Conservation (phyloP, 2,797 vertebrate genomes). For the Coccyzus lansbergi region DNA sequence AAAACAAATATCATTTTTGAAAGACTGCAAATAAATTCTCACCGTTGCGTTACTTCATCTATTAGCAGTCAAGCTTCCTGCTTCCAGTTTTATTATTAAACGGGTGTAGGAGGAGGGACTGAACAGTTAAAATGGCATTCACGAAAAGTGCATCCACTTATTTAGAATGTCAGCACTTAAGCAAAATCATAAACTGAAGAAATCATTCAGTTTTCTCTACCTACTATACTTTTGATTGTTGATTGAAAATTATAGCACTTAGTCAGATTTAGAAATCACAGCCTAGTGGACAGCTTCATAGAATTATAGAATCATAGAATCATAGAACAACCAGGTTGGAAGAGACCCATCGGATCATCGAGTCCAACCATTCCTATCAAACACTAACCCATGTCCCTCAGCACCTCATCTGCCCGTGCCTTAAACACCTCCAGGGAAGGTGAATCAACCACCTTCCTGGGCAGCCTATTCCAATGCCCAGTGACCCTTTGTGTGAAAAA, state of each 20-base stretch:
- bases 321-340: too few relatives aligned
- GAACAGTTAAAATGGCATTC: slow-evolving; percentile 20
- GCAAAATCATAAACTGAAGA: neutral
- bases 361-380: too few relatives aligned
- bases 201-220: neutral
- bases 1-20: slow-evolving; percentile 31
- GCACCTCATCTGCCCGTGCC: too few relatives aligned
- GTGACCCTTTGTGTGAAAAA: too few relatives aligned
- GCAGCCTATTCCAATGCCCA: too few relatives aligned
- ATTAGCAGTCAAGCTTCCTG: neutral
- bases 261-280: neutral
- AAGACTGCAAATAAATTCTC: slow-evolving; percentile 26
- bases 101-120: slow-evolving; percentile 11
- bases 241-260: neutral
- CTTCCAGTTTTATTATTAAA: slow-evolving; percentile 20
- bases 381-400: too few relatives aligned
- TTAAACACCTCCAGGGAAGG: too few relatives aligned
- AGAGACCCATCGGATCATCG: too few relatives aligned
- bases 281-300: neutral
- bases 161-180: slow-evolving; percentile 33
- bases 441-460: too few relatives aligned
- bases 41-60: neutral
- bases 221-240: neutral
- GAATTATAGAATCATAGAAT: too few relatives aligned
- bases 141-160: neutral